Evolutionary conservation across 2,113 vertebrate genomes (phyloP).

Genomic region (Carlito syrichta): DNA sequence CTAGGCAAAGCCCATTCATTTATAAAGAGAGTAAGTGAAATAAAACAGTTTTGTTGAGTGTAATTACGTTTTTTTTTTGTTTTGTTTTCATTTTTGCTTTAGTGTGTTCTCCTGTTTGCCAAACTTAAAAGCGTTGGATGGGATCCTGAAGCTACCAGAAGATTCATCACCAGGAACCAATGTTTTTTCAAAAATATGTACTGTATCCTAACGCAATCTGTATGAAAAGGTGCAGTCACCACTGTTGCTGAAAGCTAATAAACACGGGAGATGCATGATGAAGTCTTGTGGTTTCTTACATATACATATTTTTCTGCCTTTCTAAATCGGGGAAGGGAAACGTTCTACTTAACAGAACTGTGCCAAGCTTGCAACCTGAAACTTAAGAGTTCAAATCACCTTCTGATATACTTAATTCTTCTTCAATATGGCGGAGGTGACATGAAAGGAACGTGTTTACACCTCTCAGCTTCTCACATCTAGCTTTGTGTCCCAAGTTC

Average conservation of each 20-base stretch:
- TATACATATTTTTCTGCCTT: not conserved
- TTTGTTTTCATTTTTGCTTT: slow-evolving; percentile 62
- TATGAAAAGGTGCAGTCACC: not conserved
- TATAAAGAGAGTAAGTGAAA: not conserved
- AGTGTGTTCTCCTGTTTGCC: slow-evolving; percentile 96
- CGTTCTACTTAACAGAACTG: not conserved
- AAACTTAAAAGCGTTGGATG: slow-evolving; percentile 94
- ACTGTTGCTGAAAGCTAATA: slow-evolving; percentile 6
- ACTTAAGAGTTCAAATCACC: not conserved
- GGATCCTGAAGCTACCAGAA: slow-evolving; percentile 91
- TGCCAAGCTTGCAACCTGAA: not conserved
- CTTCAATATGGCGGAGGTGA: not conserved
- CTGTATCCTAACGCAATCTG: slow-evolving; percentile 83
- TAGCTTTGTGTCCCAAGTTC: not conserved
- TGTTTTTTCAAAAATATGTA: slow-evolving; percentile 85
- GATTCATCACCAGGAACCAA: slow-evolving; percentile 81
- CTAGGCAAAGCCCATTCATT: not conserved
- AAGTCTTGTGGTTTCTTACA: not conserved
- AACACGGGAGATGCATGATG: not conserved
- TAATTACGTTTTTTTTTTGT: not conserved
- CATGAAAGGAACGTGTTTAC: not conserved
- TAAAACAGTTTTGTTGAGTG: not conserved
- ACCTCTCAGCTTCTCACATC: not conserved
- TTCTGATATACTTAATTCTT: not conserved
- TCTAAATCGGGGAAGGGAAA: not conserved